Percentiles rank a stretch among this genome's conserved stretches.
Conservation (phyloP, 2,797 vertebrate genomes). For the Leptodactylus fallax region DNA sequence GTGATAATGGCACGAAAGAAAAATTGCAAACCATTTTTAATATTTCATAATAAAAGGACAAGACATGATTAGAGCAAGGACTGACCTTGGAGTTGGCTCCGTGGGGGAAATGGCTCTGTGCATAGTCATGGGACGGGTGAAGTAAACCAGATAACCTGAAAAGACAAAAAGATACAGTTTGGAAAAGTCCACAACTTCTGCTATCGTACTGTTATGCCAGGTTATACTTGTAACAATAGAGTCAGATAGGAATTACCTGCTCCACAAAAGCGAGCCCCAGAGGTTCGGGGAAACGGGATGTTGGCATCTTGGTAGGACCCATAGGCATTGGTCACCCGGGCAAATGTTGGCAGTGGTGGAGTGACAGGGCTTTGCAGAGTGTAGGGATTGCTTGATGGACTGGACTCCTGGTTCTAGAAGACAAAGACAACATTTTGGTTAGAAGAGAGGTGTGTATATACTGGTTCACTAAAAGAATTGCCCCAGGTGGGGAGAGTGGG, state of each 20-base stretch:
- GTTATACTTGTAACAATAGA: not conserved
- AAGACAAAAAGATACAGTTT: not conserved
- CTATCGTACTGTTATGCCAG: not conserved
- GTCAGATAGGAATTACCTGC: conserved; percentile 77
- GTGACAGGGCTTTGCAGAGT: conserved; percentile 88
- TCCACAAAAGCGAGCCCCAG: conserved; percentile 95
- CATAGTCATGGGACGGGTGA: conserved; percentile 95
- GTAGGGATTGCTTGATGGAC: conserved; percentile 83
- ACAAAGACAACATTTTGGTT: conserved; percentile 43
- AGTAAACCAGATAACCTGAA: conserved; percentile 90
- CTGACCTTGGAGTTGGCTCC: conserved; percentile 93
- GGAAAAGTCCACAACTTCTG: conserved; percentile 34
- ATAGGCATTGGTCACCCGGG: conserved; percentile 91
- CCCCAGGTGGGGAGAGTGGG: no score
- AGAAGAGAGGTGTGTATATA: no score
- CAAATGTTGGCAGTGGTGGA: conserved; percentile 87
- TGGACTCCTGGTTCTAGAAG: conserved; percentile 90
- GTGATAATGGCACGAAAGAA: no score
- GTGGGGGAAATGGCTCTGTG: conserved; percentile 89
- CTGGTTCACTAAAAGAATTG: no score
- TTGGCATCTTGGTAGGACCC: conserved; percentile 97
- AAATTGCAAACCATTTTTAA: no score
- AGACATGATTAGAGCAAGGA: not conserved
- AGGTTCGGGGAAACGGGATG: conserved; percentile 95
- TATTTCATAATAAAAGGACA: no score